A percentile compares a stretch with the other conserved stretches of the same genome.
These are phyloP conservation scores for Danaus melanippus DNA, from an alignment of 1,140 invertebrate species.

Conservation along the genomic window DNA sequence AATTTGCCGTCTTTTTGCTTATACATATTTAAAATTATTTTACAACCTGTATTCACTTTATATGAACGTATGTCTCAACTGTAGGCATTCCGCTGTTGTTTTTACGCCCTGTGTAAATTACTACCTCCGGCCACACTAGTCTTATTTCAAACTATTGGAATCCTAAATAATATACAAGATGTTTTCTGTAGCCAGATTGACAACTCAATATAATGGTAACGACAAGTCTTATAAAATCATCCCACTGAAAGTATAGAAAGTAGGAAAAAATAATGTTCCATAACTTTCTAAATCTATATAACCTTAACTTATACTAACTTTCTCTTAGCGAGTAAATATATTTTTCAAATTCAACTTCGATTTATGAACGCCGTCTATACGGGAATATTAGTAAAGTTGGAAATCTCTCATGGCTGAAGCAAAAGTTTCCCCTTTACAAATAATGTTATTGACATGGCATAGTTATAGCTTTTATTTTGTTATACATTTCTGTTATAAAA, in stretches of 20 bases:
- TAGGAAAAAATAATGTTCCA: conserved; percentile 15
- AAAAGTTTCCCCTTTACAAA: conserved; percentile 14
- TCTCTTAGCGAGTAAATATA: conserved; percentile 3
- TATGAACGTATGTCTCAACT: too few species aligned
- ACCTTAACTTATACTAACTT: conserved; percentile 5
- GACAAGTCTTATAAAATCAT: conserved; percentile 92
- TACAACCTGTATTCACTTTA: too few species aligned
- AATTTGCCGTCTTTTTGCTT: too few species aligned
- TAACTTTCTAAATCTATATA: conserved; percentile 1
- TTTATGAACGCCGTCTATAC: conserved; percentile 13
- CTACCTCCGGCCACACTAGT: conserved; percentile 70
- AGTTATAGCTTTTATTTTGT: too few species aligned
- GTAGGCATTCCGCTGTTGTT: conserved; percentile 66
- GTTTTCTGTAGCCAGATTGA: conserved; percentile 78
- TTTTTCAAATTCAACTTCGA: conserved; percentile 5
- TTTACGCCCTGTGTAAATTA: conserved; percentile 59
- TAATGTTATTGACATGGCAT: conserved; percentile 6
- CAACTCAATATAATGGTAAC: conserved; percentile 91
- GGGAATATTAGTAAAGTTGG: conserved; percentile 14
- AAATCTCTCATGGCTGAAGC: conserved; percentile 12
- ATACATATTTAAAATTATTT: too few species aligned
- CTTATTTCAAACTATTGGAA: conserved; percentile 70
- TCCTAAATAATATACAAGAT: conserved; percentile 74
- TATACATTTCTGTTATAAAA: neutral
- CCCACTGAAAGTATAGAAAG: conserved; percentile 77